phyloP scores from a whole-genome alignment of 2,113 vertebrate species.

The Prolemur simus region DNA sequence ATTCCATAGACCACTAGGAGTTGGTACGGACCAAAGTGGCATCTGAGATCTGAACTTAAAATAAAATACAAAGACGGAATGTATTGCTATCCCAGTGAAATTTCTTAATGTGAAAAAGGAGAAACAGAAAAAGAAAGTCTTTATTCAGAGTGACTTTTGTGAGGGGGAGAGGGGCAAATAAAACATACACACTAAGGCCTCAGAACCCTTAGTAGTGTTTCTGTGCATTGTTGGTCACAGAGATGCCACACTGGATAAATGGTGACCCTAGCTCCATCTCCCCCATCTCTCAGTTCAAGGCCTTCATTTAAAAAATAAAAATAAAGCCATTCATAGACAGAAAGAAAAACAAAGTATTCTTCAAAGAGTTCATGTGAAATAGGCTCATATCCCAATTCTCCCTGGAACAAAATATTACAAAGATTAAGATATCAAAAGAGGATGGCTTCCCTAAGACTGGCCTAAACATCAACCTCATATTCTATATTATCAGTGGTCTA shows the following conservation, averaged over 20 bases:
- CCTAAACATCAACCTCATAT: not conserved
- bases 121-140: not conserved
- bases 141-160: not conserved
- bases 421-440: not conserved
- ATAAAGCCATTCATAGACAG: not conserved
- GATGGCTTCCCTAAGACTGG: not conserved
- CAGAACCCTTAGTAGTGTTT: not conserved
- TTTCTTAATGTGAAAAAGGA: not conserved
- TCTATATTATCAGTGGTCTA: not conserved
- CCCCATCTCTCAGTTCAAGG: not conserved
- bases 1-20: not conserved
- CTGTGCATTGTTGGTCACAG: not conserved
- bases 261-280: not conserved
- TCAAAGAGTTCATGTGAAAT: not conserved
- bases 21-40: not conserved
- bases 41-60: not conserved
- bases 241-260: not conserved
- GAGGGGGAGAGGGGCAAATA: too few species aligned
- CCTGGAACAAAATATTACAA: not conserved
- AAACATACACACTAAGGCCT: not conserved
- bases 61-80: not conserved
- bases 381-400: not conserved
- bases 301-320: not conserved
- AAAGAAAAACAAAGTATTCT: not conserved
- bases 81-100: not conserved